These are phyloP conservation scores for Apostichopus californicus DNA, from an alignment of 35 echinoderm and acorn worm genomes.

Conservation along the genomic window DNA sequence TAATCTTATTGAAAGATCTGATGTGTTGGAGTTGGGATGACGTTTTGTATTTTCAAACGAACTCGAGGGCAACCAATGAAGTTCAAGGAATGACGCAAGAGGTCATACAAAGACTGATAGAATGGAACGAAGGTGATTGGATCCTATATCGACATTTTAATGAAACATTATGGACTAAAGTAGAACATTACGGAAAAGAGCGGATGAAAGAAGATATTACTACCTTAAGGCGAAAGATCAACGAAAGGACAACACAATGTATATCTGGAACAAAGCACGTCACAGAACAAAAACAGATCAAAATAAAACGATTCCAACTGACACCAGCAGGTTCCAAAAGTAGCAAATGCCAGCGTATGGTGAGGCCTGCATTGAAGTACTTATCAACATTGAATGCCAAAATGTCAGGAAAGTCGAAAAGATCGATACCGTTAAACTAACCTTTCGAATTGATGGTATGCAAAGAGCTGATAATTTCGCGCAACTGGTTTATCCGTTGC, in stretches of 20 bases:
- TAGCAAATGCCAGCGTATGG: neutral
- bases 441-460: too few species aligned
- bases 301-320: conserved; percentile 5
- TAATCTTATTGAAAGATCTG: conserved; percentile 41
- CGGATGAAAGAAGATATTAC: neutral
- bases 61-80: neutral
- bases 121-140: neutral
- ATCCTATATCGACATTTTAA: too few species aligned
- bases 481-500: too few species aligned
- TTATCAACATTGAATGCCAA: conserved; percentile 10
- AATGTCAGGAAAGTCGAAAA: neutral
- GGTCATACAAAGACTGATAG: neutral
- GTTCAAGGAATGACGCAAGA: neutral
- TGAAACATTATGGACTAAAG: too few species aligned
- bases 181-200: too few species aligned
- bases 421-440: too few species aligned
- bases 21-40: conserved; percentile 51
- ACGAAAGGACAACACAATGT: neutral
- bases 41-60: conserved; percentile 5
- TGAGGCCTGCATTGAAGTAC: neutral
- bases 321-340: neutral
- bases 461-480: too few species aligned
- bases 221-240: conserved; percentile 9
- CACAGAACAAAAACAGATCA: neutral
- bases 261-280: neutral